These are phyloP conservation scores for Carassius carassius DNA, from an alignment of 2,113 vertebrate genomes.

Conservation along the genomic window DNA sequence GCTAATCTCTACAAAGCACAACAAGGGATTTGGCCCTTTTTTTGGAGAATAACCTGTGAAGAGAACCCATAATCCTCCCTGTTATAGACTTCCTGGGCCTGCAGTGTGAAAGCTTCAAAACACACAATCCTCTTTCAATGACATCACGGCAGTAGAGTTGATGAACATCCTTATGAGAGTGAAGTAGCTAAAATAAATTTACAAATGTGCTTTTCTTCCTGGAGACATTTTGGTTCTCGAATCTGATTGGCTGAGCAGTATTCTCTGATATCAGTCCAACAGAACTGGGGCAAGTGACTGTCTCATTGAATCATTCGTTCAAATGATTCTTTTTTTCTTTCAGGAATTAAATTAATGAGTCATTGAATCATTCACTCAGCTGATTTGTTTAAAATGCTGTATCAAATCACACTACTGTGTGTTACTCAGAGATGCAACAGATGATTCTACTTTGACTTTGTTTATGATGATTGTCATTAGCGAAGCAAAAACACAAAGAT, in stretches of 20 bases:
- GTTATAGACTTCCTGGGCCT: conserved; percentile 35
- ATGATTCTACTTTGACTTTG: neutral
- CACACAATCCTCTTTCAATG: conserved; percentile 5
- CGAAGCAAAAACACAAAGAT: too few relatives aligned
- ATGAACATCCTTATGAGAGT: conserved; percentile 1
- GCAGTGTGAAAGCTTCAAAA: conserved; percentile 39
- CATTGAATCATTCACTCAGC: neutral
- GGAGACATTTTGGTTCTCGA: neutral
- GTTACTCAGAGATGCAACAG: neutral
- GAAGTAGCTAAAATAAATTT: neutral
- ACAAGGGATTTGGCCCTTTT: conserved; percentile 44
- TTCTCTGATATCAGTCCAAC: neutral
- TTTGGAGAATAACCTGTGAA: conserved; percentile 24
- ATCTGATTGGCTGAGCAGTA: neutral
- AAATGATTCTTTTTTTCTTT: neutral
- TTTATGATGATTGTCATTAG: neutral
- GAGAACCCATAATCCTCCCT: conserved; percentile 50
- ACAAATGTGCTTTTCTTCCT: neutral
- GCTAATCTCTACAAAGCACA: conserved; percentile 40
- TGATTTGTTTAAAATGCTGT: neutral
- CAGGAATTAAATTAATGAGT: neutral
- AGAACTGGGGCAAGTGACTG: neutral
- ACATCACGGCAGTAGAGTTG: conserved; percentile 10
- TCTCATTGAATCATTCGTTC: neutral
- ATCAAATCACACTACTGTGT: neutral